phyloP scores from a whole-genome alignment of 2,113 vertebrate genomes.

The Loxodonta africana region DNA sequence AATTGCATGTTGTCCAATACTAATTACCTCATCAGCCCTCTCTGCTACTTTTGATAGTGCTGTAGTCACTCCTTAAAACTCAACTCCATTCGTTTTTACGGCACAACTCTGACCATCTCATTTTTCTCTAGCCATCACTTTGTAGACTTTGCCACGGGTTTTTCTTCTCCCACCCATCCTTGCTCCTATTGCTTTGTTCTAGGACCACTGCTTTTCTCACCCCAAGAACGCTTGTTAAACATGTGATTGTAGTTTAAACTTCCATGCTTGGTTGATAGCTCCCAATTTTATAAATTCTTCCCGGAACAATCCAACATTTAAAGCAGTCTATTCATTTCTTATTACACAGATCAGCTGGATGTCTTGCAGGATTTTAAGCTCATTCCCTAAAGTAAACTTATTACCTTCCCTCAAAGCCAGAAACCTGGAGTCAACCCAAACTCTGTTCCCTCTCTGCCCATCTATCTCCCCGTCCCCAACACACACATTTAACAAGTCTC shows the following conservation, averaged over 20 bases:
- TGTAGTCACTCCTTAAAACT: background rate
- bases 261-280: background rate
- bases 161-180: background rate
- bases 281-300: background rate
- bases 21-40: no score
- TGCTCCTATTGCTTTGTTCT: background rate
- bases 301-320: background rate
- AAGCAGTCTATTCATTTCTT: background rate
- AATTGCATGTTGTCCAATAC: background rate
- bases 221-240: no score
- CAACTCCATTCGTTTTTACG: background rate
- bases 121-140: accelerated
- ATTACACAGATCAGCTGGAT: background rate
- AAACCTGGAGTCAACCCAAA: background rate
- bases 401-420: background rate
- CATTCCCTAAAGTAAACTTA: background rate
- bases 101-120: background rate
- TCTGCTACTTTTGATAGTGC: background rate
- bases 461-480: background rate
- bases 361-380: background rate
- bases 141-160: background rate
- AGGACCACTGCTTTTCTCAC: background rate
- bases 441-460: background rate
- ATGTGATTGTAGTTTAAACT: no score
- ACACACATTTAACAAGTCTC: accelerated